Evolutionary conservation across 1,140 invertebrate species (phyloP).

Genomic region (Philotrypesis tridentata): DNA sequence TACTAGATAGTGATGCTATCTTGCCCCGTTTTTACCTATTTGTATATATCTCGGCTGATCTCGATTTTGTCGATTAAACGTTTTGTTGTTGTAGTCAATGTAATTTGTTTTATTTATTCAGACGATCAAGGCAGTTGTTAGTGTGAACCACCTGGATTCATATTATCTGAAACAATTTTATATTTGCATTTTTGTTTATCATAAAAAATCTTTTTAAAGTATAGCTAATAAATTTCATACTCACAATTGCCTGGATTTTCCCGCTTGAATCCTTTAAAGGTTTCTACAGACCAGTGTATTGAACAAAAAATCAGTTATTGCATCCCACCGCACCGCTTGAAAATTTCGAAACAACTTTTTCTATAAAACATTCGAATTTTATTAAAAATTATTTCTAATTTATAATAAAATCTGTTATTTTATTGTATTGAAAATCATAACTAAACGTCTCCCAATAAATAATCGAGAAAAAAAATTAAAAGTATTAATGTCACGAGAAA

Average conservation of each 20-base stretch:
- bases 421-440: too few species aligned
- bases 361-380: neutral
- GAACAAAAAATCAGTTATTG: neutral
- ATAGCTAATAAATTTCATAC: neutral
- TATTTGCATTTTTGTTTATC: neutral
- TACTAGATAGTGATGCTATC: slow-evolving; percentile 14
- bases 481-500: neutral
- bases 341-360: neutral
- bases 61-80: slow-evolving; percentile 61
- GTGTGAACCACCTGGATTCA: neutral
- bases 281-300: neutral
- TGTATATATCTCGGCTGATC: slow-evolving; percentile 53
- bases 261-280: neutral
- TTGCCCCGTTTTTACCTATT: slow-evolving; percentile 36
- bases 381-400: neutral
- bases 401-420: neutral
- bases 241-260: neutral
- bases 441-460: too few species aligned
- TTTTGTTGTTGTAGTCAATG: slow-evolving; percentile 57
- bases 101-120: slow-evolving; percentile 66
- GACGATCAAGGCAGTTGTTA: slow-evolving; percentile 44
- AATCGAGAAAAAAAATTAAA: too few species aligned
- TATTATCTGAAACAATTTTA: neutral
- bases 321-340: too few species aligned
- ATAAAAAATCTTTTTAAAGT: neutral